A percentile compares a stretch with the other conserved stretches of the same genome.
Conservation (phyloP, 1,140 invertebrate species). For the Zaprionus inermis region DNA sequence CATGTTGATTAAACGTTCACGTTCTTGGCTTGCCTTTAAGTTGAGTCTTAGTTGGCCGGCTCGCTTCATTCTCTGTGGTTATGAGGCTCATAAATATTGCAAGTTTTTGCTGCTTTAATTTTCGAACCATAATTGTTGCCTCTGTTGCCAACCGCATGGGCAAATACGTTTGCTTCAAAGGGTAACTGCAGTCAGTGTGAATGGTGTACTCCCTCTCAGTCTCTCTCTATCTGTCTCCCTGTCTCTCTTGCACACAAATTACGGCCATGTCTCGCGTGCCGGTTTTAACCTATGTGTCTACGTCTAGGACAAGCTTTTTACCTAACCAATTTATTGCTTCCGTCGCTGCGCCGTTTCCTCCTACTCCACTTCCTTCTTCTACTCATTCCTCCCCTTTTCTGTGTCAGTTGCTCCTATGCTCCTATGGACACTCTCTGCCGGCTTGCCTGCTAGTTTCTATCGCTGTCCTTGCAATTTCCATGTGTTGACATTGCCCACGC, state of each 20-base stretch:
- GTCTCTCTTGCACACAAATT: conserved; percentile 47
- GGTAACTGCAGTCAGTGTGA: conserved; percentile 13
- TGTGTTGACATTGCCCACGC: conserved; percentile 77
- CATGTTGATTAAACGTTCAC: conserved; percentile 50
- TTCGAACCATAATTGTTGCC: conserved; percentile 19
- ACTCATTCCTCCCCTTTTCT: background rate
- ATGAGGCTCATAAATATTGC: conserved; percentile 16
- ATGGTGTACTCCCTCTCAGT: conserved; percentile 21
- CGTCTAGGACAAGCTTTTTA: conserved; percentile 78
- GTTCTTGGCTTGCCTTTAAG: background rate
- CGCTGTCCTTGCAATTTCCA: conserved; percentile 77
- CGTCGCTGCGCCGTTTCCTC: conserved; percentile 35
- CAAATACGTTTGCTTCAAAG: conserved; percentile 50
- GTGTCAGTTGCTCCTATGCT: no score
- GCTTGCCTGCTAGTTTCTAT: background rate
- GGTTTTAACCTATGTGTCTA: conserved; percentile 67
- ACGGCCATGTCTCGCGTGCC: conserved; percentile 64
- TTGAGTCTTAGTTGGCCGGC: background rate
- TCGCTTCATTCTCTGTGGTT: background rate
- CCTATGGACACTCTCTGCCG: no score
- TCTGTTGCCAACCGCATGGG: conserved; percentile 48
- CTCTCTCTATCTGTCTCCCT: background rate
- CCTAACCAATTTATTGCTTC: conserved; percentile 81
- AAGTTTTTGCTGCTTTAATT: background rate
- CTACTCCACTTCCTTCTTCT: background rate